Percentiles rank a stretch among this genome's conserved stretches.
phyloP scores from a whole-genome alignment of 1,140 invertebrate genomes.

The Galleria mellonella region DNA sequence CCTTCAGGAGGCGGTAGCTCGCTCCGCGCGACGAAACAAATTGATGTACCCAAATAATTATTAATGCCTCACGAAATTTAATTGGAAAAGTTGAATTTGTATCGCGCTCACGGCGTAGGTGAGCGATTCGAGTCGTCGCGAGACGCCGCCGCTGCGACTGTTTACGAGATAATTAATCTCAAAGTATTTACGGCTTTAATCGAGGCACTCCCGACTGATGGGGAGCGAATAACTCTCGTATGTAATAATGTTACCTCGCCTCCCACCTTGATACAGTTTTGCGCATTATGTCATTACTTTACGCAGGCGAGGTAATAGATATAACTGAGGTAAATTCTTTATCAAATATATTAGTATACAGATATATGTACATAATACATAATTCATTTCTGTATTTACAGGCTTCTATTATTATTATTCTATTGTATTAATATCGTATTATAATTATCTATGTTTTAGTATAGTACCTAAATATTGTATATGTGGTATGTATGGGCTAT shows the following conservation, averaged over 20 bases:
- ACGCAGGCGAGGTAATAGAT: no score
- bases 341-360: no score
- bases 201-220: slow-evolving; percentile 57
- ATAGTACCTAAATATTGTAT: no score
- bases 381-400: no score
- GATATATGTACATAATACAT: no score
- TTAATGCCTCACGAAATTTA: slow-evolving; percentile 77
- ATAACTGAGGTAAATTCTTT: no score
- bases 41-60: slow-evolving; percentile 77
- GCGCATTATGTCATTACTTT: neutral
- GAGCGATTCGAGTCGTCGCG: slow-evolving; percentile 60
- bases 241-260: slow-evolving; percentile 43
- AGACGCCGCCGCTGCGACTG: slow-evolving; percentile 46
- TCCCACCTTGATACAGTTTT: slow-evolving; percentile 22
- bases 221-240: slow-evolving; percentile 66
- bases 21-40: slow-evolving; percentile 68
- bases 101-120: slow-evolving; percentile 71
- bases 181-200: slow-evolving; percentile 74
- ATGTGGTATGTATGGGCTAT: no score
- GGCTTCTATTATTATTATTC: no score
- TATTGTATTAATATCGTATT: no score
- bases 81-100: slow-evolving; percentile 76
- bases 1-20: slow-evolving; percentile 41
- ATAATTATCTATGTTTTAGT: no score
- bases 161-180: slow-evolving; percentile 75